phyloP scores from a whole-genome alignment of 2,113 vertebrate genomes.

The Gobius niger region DNA sequence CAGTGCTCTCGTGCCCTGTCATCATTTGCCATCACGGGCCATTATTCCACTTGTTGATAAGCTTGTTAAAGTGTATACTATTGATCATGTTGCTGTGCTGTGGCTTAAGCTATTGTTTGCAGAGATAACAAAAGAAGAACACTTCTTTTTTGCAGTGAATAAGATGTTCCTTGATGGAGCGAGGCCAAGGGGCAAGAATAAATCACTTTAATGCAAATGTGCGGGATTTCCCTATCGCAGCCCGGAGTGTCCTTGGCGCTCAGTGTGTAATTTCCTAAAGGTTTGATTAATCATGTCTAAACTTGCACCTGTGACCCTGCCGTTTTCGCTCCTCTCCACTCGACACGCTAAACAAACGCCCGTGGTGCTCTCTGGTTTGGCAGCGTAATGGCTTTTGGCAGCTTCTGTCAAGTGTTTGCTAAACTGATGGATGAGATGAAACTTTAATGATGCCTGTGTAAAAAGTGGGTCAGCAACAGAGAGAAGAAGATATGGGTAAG shows the following conservation, averaged over 20 bases:
- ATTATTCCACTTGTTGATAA: slow-evolving; percentile 18
- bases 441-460: slow-evolving; percentile 61
- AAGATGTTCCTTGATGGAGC: slow-evolving; percentile 28
- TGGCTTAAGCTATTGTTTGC: neutral
- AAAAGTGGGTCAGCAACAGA: slow-evolving; percentile 57
- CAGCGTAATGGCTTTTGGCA: slow-evolving; percentile 60
- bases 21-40: slow-evolving; percentile 43
- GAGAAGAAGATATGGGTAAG: slow-evolving; percentile 24
- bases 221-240: slow-evolving; percentile 28
- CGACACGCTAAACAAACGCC: slow-evolving; percentile 43
- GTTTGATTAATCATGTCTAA: slow-evolving; percentile 37
- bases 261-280: slow-evolving; percentile 19
- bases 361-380: slow-evolving; percentile 38
- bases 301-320: slow-evolving; percentile 33
- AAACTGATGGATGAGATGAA: slow-evolving; percentile 60
- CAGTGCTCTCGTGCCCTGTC: slow-evolving; percentile 42
- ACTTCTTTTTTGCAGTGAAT: slow-evolving; percentile 4
- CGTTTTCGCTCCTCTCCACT: slow-evolving; percentile 23
- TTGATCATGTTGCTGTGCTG: slow-evolving; percentile 20
- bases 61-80: slow-evolving; percentile 36
- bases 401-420: slow-evolving; percentile 60
- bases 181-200: slow-evolving; percentile 29
- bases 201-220: slow-evolving; percentile 52
- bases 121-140: neutral
- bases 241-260: slow-evolving; percentile 28